phyloP scores from a whole-genome alignment of 2,797 vertebrate species.

The Poecilia picta region DNA sequence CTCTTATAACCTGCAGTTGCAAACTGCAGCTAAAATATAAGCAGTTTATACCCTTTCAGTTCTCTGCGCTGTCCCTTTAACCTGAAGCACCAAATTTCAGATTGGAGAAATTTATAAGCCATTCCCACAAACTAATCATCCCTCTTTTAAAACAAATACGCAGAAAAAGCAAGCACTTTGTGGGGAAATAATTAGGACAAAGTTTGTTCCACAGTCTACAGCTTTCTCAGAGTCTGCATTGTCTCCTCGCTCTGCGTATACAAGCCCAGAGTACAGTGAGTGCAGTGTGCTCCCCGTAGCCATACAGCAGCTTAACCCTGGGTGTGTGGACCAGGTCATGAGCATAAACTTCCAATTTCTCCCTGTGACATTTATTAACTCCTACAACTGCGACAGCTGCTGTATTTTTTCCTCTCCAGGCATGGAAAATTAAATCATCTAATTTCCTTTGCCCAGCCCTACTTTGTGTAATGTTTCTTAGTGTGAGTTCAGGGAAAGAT shows the following conservation, averaged over 20 bases:
- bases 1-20: background rate
- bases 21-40: background rate
- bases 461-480: constrained; percentile 57
- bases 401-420: constrained; percentile 58
- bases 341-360: constrained; percentile 74
- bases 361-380: constrained; percentile 79
- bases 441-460: constrained; percentile 71
- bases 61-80: background rate
- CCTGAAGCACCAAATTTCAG: background rate
- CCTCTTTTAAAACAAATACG: background rate
- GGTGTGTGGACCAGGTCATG: constrained; percentile 68
- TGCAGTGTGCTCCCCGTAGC: constrained; percentile 46
- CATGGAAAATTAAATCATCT: constrained; percentile 79
- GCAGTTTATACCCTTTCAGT: background rate
- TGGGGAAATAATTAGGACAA: background rate
- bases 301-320: constrained; percentile 48
- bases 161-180: background rate
- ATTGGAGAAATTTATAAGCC: background rate
- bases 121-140: background rate
- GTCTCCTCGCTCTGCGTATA: constrained; percentile 10
- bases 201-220: constrained; percentile 9
- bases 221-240: constrained; percentile 15
- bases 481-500: constrained; percentile 74
- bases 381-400: constrained; percentile 70
- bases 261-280: constrained; percentile 55